Percentiles rank a stretch among this genome's conserved stretches.
Evolutionary conservation across 2,113 vertebrate species (phyloP).

Genomic region (Drymodes brunneopygia): DNA sequence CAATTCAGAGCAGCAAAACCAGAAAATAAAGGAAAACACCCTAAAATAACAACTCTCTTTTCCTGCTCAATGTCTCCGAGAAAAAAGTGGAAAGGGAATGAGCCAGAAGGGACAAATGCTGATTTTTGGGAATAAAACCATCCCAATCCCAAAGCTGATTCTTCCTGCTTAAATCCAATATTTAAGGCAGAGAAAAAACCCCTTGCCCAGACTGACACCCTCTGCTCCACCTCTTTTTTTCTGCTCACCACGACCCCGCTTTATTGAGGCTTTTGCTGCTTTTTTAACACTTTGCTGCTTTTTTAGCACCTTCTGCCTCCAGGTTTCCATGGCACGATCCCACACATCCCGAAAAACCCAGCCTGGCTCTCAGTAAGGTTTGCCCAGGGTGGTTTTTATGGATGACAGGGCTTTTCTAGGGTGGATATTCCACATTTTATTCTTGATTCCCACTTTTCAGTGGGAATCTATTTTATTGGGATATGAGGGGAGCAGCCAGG

Average conservation of each 20-base stretch:
- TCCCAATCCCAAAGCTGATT: background rate
- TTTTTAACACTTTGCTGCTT: background rate
- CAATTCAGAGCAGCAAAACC: background rate
- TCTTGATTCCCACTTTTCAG: background rate
- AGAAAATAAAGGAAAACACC: background rate
- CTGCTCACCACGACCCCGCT: background rate
- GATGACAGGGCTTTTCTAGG: background rate
- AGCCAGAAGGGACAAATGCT: background rate
- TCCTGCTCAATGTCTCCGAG: background rate
- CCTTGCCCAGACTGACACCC: background rate
- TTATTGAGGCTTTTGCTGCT: background rate
- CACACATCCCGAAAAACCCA: background rate
- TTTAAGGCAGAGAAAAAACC: background rate
- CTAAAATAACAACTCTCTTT: background rate
- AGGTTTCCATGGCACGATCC: background rate
- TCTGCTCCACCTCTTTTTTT: background rate
- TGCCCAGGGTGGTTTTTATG: background rate
- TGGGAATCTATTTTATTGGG: background rate
- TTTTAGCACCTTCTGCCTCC: background rate
- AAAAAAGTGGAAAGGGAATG: background rate
- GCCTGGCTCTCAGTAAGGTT: background rate
- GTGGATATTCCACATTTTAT: background rate
- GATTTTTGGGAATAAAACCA: background rate
- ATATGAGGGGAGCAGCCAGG: background rate
- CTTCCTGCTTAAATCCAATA: background rate